Evolutionary conservation across 1,140 invertebrate species (phyloP), one percentile per base, ranked within the genome.

Genomic region (Paramacrobiotus metropolitanus): DNA sequence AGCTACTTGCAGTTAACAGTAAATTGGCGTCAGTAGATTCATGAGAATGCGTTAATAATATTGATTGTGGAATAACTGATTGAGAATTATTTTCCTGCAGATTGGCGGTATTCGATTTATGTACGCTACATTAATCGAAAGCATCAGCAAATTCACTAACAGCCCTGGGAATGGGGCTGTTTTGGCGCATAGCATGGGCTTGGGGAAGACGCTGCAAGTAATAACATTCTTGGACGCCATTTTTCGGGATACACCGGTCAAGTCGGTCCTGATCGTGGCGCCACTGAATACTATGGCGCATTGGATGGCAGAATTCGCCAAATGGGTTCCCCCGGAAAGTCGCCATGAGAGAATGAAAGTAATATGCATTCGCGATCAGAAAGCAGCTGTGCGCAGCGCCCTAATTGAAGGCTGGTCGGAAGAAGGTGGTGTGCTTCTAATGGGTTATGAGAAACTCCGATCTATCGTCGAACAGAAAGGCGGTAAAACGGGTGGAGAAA

Each of bases 241-340:
- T 75, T 78, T 97, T 65, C 77, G 89, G 60, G 82, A 87, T 69
- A 94, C 90, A 0, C 78, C 78, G n/a, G 84, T 85, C 2, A 86
- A 82, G 69, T 86, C 83, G 31, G 87, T 96, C 2, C 73, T 98
- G 4, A 89, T 90, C 68, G 95, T 99, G 65, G 94, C 97, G 78
- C 94, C 94, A 1, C 95, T 98, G 61, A 99, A 99, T 75, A 97
- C 93, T 1, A 76, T 98, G 60, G 92, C 98, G 75, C 98, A 99
- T 77, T 98, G 94, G 94, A 73, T 91, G 63, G 82, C 85, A 1
- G 94, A 99, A 72, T 97, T 94, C 69, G 93, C 97, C 69, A 87
- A 89, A 81, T 98, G 92, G 91, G 71, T 88, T 59, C 87, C 88
- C 2, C 72, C 77, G 28, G 74, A 75, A 20, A 60, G 30, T 60